Evolutionary conservation across 1,140 invertebrate species (phyloP).

Genomic region (Rhagoletis zephyria): DNA sequence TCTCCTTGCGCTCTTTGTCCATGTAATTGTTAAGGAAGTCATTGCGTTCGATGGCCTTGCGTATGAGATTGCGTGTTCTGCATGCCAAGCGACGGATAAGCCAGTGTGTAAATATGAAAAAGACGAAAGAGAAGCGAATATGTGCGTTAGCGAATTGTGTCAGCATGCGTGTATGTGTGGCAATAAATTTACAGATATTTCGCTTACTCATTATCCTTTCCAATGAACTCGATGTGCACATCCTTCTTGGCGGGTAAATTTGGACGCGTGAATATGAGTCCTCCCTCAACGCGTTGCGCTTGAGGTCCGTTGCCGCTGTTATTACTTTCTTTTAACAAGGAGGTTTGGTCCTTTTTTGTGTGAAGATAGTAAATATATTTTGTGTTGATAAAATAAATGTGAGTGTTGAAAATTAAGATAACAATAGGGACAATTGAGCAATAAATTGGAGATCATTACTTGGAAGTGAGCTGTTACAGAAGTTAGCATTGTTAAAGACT

Average conservation of each 20-base stretch:
- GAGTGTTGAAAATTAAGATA: conserved; percentile 3
- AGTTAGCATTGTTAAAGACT: too few species aligned
- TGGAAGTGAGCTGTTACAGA: not conserved
- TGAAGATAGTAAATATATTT: conserved; percentile 14
- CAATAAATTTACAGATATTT: conserved; percentile 43
- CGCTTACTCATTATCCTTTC: conserved; percentile 72
- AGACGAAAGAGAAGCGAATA: not conserved
- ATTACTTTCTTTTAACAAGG: conserved; percentile 57
- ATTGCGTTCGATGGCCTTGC: conserved; percentile 83
- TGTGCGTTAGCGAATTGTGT: conserved; percentile 1
- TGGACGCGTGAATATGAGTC: conserved; percentile 68
- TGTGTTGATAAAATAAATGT: conserved; percentile 34
- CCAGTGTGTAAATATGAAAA: not conserved
- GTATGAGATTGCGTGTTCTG: conserved; percentile 76
- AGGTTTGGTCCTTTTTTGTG: conserved; percentile 28
- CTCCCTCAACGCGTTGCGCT: conserved; percentile 67
- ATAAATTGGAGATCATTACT: not conserved
- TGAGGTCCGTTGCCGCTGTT: conserved; percentile 58
- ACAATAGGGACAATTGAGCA: conserved; percentile 21
- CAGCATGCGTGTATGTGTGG: not conserved
- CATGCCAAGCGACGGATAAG: conserved; percentile 26
- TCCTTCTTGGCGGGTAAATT: conserved; percentile 68
- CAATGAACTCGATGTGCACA: conserved; percentile 68
- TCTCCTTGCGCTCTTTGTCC: conserved; percentile 85
- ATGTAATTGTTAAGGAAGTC: conserved; percentile 93